Evolutionary conservation across 1,140 invertebrate species (phyloP), one percentile per base, ranked within the genome.

Genomic region (Coenobita brevimanus): DNA sequence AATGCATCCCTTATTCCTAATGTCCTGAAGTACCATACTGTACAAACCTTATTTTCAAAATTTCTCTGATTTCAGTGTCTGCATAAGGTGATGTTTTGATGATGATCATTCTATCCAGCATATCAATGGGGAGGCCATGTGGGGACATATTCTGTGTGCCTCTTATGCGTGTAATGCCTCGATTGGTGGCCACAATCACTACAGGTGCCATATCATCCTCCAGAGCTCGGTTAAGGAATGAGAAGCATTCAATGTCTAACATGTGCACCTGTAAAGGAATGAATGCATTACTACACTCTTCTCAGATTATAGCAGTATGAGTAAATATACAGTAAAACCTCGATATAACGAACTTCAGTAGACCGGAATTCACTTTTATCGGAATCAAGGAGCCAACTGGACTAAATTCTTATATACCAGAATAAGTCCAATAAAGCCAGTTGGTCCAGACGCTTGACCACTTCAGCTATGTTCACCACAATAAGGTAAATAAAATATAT

Each of bases 181-280:
- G 94, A 93, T 99, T 99, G n/a, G 98, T 99, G 1, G 99, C 99
- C 97, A 99, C 99, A 10, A 99, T 98, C 2, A 99, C 96, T 36
- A 99, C 96, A 0, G 99, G 99, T 0, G 98, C 96, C 95, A 99
- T 98, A 91, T 99, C 98, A 90, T 97, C 97, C 92, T 99, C 99
- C 33, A 99, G 93, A 0, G 98, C 98, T 69, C 98, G 95, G 93
- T 99, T 99, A 0, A 99, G 93, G 92, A 97, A 99, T 0, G 98
- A 99, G 93, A 99, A 99, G 92, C 98, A 99, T 92, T 99, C 98
- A 75, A 99, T 98, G 91, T 99, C 99, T 88, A 99, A 93, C 98
- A 99, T 99, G 92, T 99, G 99, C 0, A 98, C 97, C 94, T 97
- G 94, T 89, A 94, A 93, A 91, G 62, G 15, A 3, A 30, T 78